Evolutionary conservation across 2,113 vertebrate species (phyloP).

Genomic region (Festucalex cinctus): DNA sequence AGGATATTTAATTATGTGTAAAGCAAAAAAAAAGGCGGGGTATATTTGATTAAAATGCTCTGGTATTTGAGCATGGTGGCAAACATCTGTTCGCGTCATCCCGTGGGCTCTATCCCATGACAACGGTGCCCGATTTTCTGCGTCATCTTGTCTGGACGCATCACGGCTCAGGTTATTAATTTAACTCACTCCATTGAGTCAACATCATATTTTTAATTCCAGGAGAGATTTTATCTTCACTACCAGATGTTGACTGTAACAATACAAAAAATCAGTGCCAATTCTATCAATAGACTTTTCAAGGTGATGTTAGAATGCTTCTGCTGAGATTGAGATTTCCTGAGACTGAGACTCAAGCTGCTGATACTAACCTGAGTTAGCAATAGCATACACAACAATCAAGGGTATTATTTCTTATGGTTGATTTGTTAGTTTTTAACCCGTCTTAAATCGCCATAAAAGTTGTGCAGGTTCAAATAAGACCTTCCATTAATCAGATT

Average conservation of each 20-base stretch:
- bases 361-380: no score
- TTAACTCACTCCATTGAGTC: slow-evolving; percentile 30
- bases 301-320: no score
- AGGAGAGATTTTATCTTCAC: neutral
- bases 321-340: no score
- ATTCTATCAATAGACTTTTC: no score
- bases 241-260: neutral
- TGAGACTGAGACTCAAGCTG: no score
- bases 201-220: slow-evolving; percentile 9
- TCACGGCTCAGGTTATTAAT: slow-evolving; percentile 22
- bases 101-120: slow-evolving; percentile 1
- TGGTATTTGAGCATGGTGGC: slow-evolving; percentile 31
- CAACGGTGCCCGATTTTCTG: slow-evolving; percentile 11
- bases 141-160: slow-evolving; percentile 14
- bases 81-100: slow-evolving; percentile 39
- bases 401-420: no score
- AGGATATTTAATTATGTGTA: slow-evolving; percentile 9
- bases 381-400: no score
- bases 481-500: no score
- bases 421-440: no score
- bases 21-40: slow-evolving; percentile 16
- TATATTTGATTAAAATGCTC: slow-evolving; percentile 21
- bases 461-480: no score
- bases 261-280: neutral
- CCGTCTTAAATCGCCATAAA: no score